Percentiles rank a stretch among this genome's conserved stretches.
These are phyloP conservation scores for Ichneumoninae sp. DNA, from an alignment of 2,888 invertebrate genomes.

Conservation along the genomic window DNA sequence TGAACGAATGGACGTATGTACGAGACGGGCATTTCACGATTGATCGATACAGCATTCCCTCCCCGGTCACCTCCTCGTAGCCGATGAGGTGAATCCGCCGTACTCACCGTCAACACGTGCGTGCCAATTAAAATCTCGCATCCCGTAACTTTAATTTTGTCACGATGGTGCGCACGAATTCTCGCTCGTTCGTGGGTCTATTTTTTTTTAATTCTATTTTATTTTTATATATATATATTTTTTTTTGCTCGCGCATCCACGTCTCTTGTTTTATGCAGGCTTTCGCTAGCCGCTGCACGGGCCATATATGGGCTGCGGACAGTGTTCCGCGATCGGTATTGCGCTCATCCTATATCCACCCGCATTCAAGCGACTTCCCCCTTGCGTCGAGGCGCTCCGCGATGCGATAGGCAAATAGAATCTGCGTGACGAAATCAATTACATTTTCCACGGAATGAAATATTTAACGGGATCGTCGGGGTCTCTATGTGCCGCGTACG, in stretches of 20 bases:
- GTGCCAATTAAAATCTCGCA: constrained; percentile 52
- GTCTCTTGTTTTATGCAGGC: neutral
- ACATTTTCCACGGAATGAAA: constrained; percentile 70
- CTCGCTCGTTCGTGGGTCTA: constrained; percentile 23
- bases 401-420: constrained; percentile 71
- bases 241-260: constrained; percentile 4
- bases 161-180: constrained; percentile 14
- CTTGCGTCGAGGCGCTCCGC: constrained; percentile 21
- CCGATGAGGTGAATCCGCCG: neutral
- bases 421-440: constrained; percentile 76
- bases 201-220: neutral
- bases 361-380: constrained; percentile 14
- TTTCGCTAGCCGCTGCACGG: neutral
- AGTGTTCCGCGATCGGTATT: constrained; percentile 23
- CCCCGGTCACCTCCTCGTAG: constrained; percentile 9
- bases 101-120: constrained; percentile 28
- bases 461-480: constrained; percentile 51
- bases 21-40: constrained; percentile 42
- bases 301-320: neutral
- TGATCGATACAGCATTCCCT: constrained; percentile 47
- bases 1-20: constrained; percentile 9
- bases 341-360: constrained; percentile 16
- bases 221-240: neutral
- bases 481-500: neutral
- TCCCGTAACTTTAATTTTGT: constrained; percentile 56